These are phyloP conservation scores for Loxodonta africana DNA, from an alignment of 2,113 vertebrate species.

Conservation along the genomic window DNA sequence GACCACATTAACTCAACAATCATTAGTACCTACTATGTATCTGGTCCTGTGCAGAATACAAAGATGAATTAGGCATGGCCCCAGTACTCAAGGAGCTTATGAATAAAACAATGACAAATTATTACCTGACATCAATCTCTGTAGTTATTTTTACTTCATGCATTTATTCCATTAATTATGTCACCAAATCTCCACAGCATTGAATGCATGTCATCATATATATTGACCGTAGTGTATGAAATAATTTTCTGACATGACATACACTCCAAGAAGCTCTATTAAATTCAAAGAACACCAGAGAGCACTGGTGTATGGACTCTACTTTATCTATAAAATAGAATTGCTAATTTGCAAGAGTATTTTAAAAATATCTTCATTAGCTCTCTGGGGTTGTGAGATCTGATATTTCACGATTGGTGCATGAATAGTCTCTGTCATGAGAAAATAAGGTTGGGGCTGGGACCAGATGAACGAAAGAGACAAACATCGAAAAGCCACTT, in stretches of 20 bases:
- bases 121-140: constrained; percentile 43
- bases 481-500: background rate
- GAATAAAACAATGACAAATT: constrained; percentile 33
- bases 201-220: background rate
- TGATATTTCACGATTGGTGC: background rate
- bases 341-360: background rate
- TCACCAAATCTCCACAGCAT: background rate
- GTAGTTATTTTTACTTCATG: background rate
- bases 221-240: constrained; percentile 25
- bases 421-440: background rate
- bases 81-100: background rate
- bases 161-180: constrained; percentile 33
- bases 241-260: background rate
- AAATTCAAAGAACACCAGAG: background rate
- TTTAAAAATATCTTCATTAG: background rate
- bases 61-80: constrained; percentile 52
- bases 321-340: background rate
- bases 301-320: background rate
- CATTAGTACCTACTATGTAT: background rate
- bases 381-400: background rate
- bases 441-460: background rate
- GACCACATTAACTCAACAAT: constrained; percentile 41
- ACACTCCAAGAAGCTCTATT: background rate
- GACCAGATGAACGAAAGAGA: background rate
- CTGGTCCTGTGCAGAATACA: background rate